Evolutionary conservation across 2,797 vertebrate species (phyloP).

Genomic region (Thalassophryne amazonica): DNA sequence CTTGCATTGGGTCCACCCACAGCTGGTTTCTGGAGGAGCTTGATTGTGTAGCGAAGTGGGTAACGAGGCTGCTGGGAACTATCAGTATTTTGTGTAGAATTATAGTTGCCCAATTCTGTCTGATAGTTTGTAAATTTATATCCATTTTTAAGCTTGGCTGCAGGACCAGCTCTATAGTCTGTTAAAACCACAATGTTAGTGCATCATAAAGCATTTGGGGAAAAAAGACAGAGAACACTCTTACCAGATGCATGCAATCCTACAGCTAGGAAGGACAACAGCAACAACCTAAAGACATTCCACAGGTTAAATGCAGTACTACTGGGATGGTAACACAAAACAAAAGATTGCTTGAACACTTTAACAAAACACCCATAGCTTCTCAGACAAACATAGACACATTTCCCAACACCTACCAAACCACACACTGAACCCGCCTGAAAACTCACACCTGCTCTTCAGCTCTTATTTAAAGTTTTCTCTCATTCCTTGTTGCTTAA

Average conservation of each 20-base stretch:
- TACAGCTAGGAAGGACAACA: slow-evolving; percentile 12
- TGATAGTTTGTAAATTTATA: neutral
- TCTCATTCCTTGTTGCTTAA: neutral
- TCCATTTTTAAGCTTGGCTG: neutral
- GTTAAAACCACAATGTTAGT: no score
- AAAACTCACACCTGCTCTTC: neutral
- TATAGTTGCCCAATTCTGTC: neutral
- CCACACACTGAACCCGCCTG: neutral
- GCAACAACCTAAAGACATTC: slow-evolving; percentile 9
- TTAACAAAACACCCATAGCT: slow-evolving; percentile 12
- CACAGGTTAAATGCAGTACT: neutral
- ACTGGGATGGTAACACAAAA: rapidly evolving
- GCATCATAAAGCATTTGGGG: no score
- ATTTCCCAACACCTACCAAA: neutral
- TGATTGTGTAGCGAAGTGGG: neutral
- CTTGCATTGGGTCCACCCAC: no score
- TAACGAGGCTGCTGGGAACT: no score
- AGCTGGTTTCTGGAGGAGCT: no score
- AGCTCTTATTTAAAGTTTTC: neutral
- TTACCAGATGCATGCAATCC: neutral
- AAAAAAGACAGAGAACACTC: no score
- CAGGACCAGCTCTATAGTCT: neutral
- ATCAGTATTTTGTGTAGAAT: neutral
- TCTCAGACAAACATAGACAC: neutral
- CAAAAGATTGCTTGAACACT: neutral